Base-by-base conservation (phyloP, 37 sponge, comb jelly and placozoan genomes). In the Beroe ovata region DNA sequence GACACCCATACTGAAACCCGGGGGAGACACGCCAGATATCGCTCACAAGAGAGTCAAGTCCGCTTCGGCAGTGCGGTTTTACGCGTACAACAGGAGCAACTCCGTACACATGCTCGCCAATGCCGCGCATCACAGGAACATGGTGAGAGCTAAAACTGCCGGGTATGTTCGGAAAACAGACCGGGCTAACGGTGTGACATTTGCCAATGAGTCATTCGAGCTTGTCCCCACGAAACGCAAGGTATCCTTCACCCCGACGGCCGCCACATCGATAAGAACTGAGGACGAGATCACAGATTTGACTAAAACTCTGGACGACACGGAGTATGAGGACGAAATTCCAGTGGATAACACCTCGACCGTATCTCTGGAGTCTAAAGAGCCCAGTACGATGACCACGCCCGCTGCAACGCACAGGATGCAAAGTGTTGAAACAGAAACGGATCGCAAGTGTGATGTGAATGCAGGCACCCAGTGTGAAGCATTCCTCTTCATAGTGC, bases 261-360 rank as follows among this genome's bases (percentile, higher is more conserved):
- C 54, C 54, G 54, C 54, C 54, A 35, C 54, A 8, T 77, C 84
- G 0, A 77, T 16, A 40, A 77, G 54, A 28, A 54, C 39, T 0
- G 84, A 77, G 23, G 84, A 77, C 2, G 69, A 32, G 2, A 37
- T 34, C 36, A 30, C 30, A 1, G 69, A 66, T 18, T 16, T 66
- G 69, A 25, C 69, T 2, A 33, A 26, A 66, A 25, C 25, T 40
- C 28, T 42, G 41, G 84, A 77, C 54, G 84, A 77, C 54, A 41
- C 22, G 4, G 84, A 77, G 21, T 35, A 42, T 18, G 84, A 77
- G 36, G 69, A 66, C 69, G 69, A 66, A 54, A 77, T 77, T 54
- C 84, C 84, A 36, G 84, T 42, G 41, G 84, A 77, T 26, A 77
- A 77, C 84, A 77, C 84, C 47, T 77, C 84, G 26, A 77, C 84